Conservation (phyloP, 1,140 invertebrate species). For the Brachionus rubens region DNA sequence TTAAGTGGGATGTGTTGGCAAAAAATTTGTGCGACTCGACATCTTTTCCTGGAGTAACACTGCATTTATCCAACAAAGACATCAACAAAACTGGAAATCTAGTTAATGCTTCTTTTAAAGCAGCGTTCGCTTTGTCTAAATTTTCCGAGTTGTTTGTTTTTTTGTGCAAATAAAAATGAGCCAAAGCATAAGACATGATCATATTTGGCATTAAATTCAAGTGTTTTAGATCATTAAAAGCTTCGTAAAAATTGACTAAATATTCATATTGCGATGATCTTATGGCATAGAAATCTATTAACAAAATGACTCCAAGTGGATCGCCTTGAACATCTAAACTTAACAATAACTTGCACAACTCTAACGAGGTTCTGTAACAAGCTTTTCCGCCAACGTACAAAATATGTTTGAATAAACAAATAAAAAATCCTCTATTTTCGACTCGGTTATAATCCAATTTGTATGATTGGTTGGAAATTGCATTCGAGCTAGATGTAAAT, state of each 20-base stretch:
- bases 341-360: slow-evolving; percentile 63
- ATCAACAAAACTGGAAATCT: slow-evolving; percentile 77
- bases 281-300: slow-evolving; percentile 82
- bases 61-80: slow-evolving; percentile 73
- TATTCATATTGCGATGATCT: slow-evolving; percentile 77
- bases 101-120: slow-evolving; percentile 73
- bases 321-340: slow-evolving; percentile 78
- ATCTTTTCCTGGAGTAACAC: slow-evolving; percentile 68
- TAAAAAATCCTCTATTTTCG: slow-evolving; percentile 78
- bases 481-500: slow-evolving; percentile 59
- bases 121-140: slow-evolving; percentile 64
- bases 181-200: slow-evolving; percentile 76
- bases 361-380: slow-evolving; percentile 62
- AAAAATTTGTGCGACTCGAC: slow-evolving; percentile 64
- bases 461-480: neutral
- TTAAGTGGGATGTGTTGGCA: slow-evolving; percentile 46
- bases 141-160: slow-evolving; percentile 48
- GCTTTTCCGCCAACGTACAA: slow-evolving; percentile 73
- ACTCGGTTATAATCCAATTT: slow-evolving; percentile 72
- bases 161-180: slow-evolving; percentile 66
- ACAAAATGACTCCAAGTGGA: slow-evolving; percentile 74
- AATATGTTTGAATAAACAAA: slow-evolving; percentile 80
- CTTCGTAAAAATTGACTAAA: slow-evolving; percentile 67
- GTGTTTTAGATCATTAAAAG: slow-evolving; percentile 69
- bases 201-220: slow-evolving; percentile 80